These are phyloP conservation scores for Pristionchus exspectatus DNA, from an alignment of 2,888 invertebrate genomes.

Conservation along the genomic window DNA sequence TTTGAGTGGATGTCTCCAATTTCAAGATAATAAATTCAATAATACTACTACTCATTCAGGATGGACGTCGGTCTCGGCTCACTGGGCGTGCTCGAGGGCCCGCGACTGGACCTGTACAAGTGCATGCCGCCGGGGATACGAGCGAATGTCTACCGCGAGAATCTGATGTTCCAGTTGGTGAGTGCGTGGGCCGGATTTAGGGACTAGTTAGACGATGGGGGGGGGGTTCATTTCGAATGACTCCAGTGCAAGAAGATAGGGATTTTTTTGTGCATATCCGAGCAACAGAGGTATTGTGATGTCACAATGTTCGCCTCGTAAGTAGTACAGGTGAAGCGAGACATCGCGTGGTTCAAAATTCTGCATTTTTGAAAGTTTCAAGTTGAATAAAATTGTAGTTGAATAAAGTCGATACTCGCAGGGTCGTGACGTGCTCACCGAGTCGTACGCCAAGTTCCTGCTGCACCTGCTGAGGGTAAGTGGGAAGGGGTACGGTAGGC, in stretches of 20 bases:
- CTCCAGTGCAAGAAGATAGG: no score
- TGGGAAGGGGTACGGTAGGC: not conserved
- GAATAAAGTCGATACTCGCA: not conserved
- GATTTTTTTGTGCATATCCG: no score
- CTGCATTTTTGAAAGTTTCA: not conserved
- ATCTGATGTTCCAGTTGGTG: not conserved
- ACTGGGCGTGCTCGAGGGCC: not conserved
- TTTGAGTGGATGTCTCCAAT: not conserved
- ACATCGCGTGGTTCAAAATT: not conserved
- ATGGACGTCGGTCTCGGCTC: conserved; percentile 22
- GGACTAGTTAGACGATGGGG: no score
- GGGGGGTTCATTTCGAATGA: no score
- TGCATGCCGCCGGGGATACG: not conserved
- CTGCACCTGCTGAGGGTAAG: not conserved
- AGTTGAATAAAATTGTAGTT: no score
- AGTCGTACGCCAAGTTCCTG: conserved; percentile 17
- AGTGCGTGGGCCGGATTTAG: no score
- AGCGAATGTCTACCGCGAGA: not conserved
- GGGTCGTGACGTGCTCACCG: conserved; percentile 36
- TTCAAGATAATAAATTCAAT: no score
- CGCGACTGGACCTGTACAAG: conserved; percentile 1
- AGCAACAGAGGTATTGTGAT: no score
- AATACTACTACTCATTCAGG: not conserved
- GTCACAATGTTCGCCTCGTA: not conserved
- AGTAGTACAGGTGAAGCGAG: not conserved